Conservation (phyloP, 2,113 vertebrate species). For the Dromaius novaehollandiae region DNA sequence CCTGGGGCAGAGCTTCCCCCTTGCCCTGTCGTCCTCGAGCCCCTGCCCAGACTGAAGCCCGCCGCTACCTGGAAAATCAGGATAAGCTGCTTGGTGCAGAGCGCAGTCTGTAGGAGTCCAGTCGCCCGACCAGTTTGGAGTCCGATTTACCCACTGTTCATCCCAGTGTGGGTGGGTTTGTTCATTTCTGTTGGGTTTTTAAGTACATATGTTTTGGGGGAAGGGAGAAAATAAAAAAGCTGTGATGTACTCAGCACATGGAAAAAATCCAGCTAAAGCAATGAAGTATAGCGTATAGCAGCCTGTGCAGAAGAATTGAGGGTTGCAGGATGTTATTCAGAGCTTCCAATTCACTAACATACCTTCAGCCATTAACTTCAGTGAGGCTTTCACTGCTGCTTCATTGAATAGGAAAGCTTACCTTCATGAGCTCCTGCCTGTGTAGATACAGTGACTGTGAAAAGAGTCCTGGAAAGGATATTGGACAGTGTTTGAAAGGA, state of each 20-base stretch:
- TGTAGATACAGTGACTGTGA: not conserved
- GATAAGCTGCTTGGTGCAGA: not conserved
- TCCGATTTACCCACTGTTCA: not conserved
- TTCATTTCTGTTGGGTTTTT: constrained; percentile 36
- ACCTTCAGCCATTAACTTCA: not conserved
- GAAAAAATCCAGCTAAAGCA: not conserved
- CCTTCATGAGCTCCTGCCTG: not conserved
- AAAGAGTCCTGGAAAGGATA: not conserved
- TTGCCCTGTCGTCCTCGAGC: not conserved
- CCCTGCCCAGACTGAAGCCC: not conserved
- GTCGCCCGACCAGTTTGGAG: not conserved
- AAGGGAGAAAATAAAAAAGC: constrained; percentile 35
- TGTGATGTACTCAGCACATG: constrained; percentile 23
- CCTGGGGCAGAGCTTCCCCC: not conserved
- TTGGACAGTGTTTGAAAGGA: not conserved
- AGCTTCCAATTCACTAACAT: not conserved
- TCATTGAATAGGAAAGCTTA: not conserved
- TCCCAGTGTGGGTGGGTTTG: constrained; percentile 10
- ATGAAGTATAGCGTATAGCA: not conserved
- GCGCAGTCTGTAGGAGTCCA: not conserved
- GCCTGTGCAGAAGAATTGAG: not conserved
- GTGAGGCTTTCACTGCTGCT: not conserved
- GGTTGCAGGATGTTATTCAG: not conserved
- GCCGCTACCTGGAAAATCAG: not conserved
- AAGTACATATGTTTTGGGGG: constrained; percentile 46